Evolutionary conservation across 2,888 invertebrate genomes (phyloP), one percentile per base, ranked within the genome.

Genomic region (Portevinia maculata): DNA sequence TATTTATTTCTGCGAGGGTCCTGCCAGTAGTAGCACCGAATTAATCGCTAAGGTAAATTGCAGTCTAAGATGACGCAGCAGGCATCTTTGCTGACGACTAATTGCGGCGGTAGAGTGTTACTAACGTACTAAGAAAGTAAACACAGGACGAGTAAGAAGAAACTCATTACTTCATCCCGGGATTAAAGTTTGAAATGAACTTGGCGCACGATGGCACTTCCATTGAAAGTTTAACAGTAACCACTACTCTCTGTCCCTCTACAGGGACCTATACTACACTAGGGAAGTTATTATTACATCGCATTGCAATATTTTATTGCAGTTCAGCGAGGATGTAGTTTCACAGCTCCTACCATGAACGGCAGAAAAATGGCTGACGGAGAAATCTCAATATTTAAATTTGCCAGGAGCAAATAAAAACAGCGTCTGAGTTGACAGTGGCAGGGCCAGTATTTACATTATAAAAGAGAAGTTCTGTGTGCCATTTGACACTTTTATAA

Each of bases 271-370:
- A 44, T 50, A 67, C 55, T 28, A 32, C 8, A 17, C 46, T 50
- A 70, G 50, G 52, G 64, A 76, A 71, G 76, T 83, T 76, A 78
- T 83, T 83, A 83, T 76, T 83, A 78, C 78, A 83, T 78, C 83
- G 71, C 83, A 83, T 62, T 83, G 83, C 83, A 71, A 83, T 78
- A 83, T 83, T 83, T 78, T 83, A 83, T 83, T 83, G 83, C 83
- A 83, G 78, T 60, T 64, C 64, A 70, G 65, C 64, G 39, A 39
- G 57, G 46, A 75, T n/a, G n/a, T n/a, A 62, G 41, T 78, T 65
- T 52, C 44, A 19, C 37, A 19, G 15, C 55, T 46, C n/a, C 65
- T n/a, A 4, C 9, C 5, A 8, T 13, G 19, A 30, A 30, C 13
- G 24, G 46, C 24, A 60, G n/a, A 41, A 60, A 62, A 70, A 37